Base-by-base conservation (phyloP, 1,140 invertebrate genomes). In the Pollicipes pollicipes region DNA sequence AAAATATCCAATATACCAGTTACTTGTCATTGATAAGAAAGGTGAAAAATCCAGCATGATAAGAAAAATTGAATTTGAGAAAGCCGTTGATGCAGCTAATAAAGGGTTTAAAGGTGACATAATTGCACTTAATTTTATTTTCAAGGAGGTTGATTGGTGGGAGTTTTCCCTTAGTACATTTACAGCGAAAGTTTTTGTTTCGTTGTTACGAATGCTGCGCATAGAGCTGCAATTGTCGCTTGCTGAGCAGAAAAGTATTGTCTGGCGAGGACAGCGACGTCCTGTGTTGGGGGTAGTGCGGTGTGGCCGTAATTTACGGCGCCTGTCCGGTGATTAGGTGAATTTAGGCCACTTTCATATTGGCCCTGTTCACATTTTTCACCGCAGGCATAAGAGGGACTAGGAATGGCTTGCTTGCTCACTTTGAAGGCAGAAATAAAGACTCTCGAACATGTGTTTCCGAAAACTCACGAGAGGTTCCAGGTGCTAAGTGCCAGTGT, bases 351-450 rank as follows among this genome's bases (percentile, higher is more conserved):
- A 58, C 24, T 58, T 58, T 58, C 21, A 24, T 6, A 2, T 24
- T 58, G 45, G 45, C 45, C 45, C 17, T 58, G n/a, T 58, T 58
- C 45, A 58, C 45, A 58, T 58, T 58, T 58, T 58, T 58, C 45
- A 58, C 17, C 45, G 24, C 45, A 58, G 45, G 45, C 45, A 10
- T 58, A 21, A 6, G 45, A 58, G 45, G 21, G 17, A 58, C 45
- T 58, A 58, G 45, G 45, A 58, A 96, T 97, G 94, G 95, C 95
- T 85, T 98, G 95, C 85, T 85, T 98, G 83, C 93, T 93, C 82
- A 93, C 90, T 75, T 85, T 98, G 76, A 97, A 97, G 84, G 89
- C 94, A 84, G 95, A 98, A 87, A 97, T 98, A 80, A 90, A 91
- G 84, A 90, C 91, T 80, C 85, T 98, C 81, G 93, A 97, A 83